phyloP scores from a whole-genome alignment of 2,113 vertebrate species.

The Eulacestoma nigropectus region DNA sequence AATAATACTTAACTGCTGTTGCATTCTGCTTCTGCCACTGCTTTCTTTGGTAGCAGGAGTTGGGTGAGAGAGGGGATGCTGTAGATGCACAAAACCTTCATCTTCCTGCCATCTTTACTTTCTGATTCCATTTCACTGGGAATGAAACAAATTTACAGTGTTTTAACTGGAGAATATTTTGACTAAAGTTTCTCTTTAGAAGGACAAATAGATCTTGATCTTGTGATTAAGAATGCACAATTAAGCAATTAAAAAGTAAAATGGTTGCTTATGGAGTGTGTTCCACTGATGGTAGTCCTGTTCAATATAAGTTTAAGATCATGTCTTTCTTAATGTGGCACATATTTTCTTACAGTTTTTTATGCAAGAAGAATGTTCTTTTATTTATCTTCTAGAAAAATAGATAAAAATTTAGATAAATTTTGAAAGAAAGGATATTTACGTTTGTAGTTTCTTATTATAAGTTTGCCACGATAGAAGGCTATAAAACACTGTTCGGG shows the following conservation, averaged over 20 bases:
- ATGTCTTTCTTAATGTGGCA: not conserved
- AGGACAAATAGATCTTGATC: not conserved
- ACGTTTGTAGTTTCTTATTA: not conserved
- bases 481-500: not conserved
- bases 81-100: not conserved
- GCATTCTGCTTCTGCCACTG: not conserved
- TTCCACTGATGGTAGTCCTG: not conserved
- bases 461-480: not conserved
- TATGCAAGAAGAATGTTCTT: not conserved
- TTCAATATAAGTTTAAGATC: not conserved
- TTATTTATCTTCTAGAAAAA: not conserved
- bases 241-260: not conserved
- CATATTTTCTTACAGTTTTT: not conserved
- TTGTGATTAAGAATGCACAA: not conserved
- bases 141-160: not conserved
- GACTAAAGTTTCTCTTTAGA: not conserved
- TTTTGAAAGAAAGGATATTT: not conserved
- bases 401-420: not conserved
- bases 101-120: not conserved
- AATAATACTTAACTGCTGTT: conserved; percentile 36
- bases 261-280: not conserved
- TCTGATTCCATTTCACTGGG: not conserved
- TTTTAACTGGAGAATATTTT: not conserved
- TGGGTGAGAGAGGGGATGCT: not conserved
- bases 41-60: not conserved